Conservation (phyloP, 1,140 invertebrate genomes). For the Aporrectodea caliginosa region DNA sequence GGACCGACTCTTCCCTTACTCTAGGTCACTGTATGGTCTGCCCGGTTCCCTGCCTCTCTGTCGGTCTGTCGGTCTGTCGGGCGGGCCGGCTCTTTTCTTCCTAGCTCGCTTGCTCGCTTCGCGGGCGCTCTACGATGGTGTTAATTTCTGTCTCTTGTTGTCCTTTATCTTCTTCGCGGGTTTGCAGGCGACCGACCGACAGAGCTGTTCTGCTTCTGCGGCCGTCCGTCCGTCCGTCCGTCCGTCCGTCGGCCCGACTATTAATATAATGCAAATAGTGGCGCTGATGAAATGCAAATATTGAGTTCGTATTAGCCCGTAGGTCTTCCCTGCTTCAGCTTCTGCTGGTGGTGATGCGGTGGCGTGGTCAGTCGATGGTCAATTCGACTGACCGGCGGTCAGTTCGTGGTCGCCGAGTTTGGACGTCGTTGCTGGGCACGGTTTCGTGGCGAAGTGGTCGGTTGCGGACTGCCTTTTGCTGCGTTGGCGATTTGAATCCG, state of each 20-base stretch:
- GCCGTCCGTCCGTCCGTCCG: background rate
- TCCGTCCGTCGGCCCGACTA: background rate
- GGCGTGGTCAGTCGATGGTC: background rate
- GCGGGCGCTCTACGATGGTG: background rate
- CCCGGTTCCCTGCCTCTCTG: no score
- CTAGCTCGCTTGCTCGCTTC: no score
- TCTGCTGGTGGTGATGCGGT: no score
- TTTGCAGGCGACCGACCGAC: background rate
- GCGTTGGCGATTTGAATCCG: no score
- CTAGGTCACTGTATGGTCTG: no score
- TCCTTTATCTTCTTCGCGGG: background rate
- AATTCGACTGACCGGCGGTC: no score
- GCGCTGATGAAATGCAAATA: background rate
- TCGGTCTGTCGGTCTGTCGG: background rate
- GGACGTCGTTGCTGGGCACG: no score
- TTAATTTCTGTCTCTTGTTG: background rate
- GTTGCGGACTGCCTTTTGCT: no score
- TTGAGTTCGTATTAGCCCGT: background rate
- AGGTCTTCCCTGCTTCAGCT: background rate
- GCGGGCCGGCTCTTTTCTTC: no score
- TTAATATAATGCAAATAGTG: slow-evolving; percentile 5
- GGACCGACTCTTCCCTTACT: no score
- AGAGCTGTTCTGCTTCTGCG: background rate
- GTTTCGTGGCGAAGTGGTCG: no score
- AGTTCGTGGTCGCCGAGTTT: no score